Base-by-base conservation (phyloP, 2,888 invertebrate genomes). In the Fragum fragum region DNA sequence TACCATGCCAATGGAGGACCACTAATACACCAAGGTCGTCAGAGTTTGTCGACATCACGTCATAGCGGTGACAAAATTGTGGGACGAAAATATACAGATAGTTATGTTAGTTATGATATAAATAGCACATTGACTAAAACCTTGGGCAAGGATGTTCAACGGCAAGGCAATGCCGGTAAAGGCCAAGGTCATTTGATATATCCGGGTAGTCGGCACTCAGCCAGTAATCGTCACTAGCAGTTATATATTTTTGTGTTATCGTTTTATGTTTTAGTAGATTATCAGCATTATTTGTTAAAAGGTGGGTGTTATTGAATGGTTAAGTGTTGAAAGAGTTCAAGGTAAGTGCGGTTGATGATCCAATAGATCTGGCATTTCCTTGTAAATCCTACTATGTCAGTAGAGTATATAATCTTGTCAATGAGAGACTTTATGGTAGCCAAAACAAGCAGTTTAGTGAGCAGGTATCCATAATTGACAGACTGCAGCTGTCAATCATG, bases 81-180 rank as follows among this genome's bases (percentile, higher is more conserved):
- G 26, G 63, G 83, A 61, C 83, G 83, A 55, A 83, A 83, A 42
- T 72, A 83, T 36, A 83, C 79, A 26, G 76, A 83, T 53, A 83
- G 83, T 74, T 83, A 83, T 39, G 83, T 83, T 28, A 83, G 79
- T 57, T 83, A 83, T 66, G 83, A 83, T 76, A 83, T 83, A 53
- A 83, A 83, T 63, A 79, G 79, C 63, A 59, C 83, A 11, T 70
- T 83, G 66, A 83, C 83, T 32, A 71, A 73, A 57, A 79, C 83
- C 53, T 70, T 83, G 28, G 79, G 79, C 18, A 76, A 61, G 39
- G 83, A 83, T 26, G 29, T 78, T 70, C 59, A 42, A n/a, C 59
- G 26, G 7, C 66, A 73, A 42, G 47, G 36, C 1, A 21, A 18
- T 16, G 36, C n/a, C 23, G 63, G 16, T 16, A 66, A 66, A 66